A percentile compares a stretch with the other conserved stretches of the same genome.
phyloP scores from a whole-genome alignment of 2,113 vertebrate species.

The Cinclus cinclus region DNA sequence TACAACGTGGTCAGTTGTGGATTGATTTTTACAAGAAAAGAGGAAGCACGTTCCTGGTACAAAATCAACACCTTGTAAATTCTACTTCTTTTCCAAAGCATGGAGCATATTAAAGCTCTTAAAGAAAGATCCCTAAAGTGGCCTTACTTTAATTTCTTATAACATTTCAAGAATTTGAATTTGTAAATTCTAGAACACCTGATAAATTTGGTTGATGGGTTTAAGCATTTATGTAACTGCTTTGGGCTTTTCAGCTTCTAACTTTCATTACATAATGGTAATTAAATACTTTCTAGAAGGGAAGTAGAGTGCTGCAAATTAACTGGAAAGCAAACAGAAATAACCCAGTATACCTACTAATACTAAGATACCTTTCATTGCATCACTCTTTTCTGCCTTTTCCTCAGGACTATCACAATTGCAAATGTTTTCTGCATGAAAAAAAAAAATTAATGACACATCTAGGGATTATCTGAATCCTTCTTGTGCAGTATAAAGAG shows the following conservation, averaged over 20 bases:
- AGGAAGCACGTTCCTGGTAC: not conserved
- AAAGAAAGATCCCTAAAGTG: not conserved
- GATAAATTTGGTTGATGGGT: not conserved
- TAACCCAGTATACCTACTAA: not conserved
- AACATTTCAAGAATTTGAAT: not conserved
- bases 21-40: not conserved
- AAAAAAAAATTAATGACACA: not conserved
- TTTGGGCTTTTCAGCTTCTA: slow-evolving; percentile 4
- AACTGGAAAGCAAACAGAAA: not conserved
- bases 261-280: not conserved
- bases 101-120: not conserved
- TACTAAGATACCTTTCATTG: not conserved
- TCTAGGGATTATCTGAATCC: not conserved
- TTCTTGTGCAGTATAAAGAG: not conserved
- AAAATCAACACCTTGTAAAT: not conserved
- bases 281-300: not conserved
- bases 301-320: not conserved
- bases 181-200: not conserved
- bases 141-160: not conserved
- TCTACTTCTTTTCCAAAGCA: not conserved
- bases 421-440: not conserved
- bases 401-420: not conserved
- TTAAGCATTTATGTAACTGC: not conserved
- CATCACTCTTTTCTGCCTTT: not conserved
- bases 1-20: not conserved